Evolutionary conservation across 2,113 vertebrate species (phyloP).

Genomic region (Indri indri): DNA sequence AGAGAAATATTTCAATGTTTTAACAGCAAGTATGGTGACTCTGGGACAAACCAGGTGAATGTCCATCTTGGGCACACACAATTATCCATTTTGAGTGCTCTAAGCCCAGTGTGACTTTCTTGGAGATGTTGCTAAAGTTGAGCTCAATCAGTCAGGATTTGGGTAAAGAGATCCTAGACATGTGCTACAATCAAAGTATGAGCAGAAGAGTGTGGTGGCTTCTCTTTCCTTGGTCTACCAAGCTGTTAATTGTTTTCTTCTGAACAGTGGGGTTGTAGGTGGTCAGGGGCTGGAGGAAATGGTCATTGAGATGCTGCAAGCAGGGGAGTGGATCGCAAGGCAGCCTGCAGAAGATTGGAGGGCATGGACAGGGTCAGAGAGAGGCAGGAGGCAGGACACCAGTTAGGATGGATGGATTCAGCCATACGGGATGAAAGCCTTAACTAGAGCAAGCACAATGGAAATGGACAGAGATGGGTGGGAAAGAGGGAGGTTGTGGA

Average conservation of each 20-base stretch:
- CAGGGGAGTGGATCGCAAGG: background rate
- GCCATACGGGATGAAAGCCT: background rate
- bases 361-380: background rate
- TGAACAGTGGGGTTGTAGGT: background rate
- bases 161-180: background rate
- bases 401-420: background rate
- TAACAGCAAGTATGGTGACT: background rate
- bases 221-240: background rate
- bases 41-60: background rate
- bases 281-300: no score
- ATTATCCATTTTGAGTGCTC: background rate
- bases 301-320: background rate
- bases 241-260: background rate
- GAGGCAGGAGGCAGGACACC: background rate
- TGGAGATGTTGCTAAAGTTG: background rate
- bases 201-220: background rate
- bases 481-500: background rate
- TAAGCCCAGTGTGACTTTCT: background rate
- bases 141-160: background rate
- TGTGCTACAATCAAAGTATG: background rate
- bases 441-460: background rate
- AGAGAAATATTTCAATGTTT: background rate
- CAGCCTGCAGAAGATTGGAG: background rate
- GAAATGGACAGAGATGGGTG: background rate
- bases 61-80: background rate